Evolutionary conservation across 2,888 invertebrate genomes (phyloP).

Genomic region (Diloba caeruleocephala): DNA sequence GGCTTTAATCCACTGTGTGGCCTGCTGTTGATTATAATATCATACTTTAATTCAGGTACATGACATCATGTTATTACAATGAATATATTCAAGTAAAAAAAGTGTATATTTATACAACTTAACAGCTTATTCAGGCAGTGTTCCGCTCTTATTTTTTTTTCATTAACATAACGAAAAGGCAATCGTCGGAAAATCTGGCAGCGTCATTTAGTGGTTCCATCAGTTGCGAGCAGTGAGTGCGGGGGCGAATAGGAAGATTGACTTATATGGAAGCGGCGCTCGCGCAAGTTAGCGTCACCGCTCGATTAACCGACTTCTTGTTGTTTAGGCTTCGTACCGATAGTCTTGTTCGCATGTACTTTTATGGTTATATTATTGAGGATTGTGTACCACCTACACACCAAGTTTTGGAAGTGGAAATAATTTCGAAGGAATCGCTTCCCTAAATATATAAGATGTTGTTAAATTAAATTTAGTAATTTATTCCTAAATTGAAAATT

Average conservation of each 20-base stretch:
- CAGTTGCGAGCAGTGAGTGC: constrained; percentile 66
- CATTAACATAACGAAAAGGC: constrained; percentile 74
- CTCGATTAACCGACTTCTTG: constrained; percentile 72
- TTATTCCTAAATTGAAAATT: constrained; percentile 23
- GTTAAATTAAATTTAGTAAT: constrained; percentile 13
- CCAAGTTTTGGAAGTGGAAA: constrained; percentile 43
- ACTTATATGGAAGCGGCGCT: constrained; percentile 79
- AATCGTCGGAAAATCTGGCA: constrained; percentile 69
- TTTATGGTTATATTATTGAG: constrained; percentile 82
- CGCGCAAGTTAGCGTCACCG: constrained; percentile 79
- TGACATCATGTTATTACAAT: constrained; percentile 33
- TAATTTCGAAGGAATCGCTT: constrained; percentile 30
- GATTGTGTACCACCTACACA: constrained; percentile 68
- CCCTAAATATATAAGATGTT: constrained; percentile 3
- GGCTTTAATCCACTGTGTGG: too few relatives aligned
- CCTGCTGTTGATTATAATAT: too few relatives aligned
- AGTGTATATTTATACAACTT: constrained; percentile 30
- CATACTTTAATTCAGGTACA: neutral
- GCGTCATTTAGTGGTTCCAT: constrained; percentile 69
- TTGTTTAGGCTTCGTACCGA: constrained; percentile 75
- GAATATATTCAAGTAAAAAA: constrained; percentile 10
- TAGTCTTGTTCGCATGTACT: constrained; percentile 72
- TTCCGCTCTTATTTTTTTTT: constrained; percentile 48
- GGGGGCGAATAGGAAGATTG: constrained; percentile 87
- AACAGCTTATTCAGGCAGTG: constrained; percentile 46